Conservation (phyloP, 2,797 vertebrate species). For the Echeneis naucrates region DNA sequence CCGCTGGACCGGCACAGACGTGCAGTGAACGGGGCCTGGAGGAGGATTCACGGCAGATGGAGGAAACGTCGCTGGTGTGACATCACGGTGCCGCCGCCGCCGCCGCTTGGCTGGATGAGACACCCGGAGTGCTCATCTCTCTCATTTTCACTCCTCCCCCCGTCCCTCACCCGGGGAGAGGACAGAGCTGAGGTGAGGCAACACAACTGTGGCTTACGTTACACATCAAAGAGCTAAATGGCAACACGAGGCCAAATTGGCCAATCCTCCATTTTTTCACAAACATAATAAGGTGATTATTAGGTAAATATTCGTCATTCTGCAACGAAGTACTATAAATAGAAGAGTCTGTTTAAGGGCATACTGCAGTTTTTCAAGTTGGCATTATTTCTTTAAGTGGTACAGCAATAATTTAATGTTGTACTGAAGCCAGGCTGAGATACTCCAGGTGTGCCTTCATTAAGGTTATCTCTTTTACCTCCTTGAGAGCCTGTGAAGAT, state of each 20-base stretch:
- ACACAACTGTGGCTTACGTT: too few species aligned
- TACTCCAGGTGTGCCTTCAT: background rate
- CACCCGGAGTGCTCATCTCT: slow-evolving; percentile 31
- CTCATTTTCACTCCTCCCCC: slow-evolving; percentile 49
- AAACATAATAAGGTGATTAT: background rate
- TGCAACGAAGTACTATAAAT: background rate
- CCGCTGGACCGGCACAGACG: slow-evolving; percentile 42
- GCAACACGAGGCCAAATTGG: background rate
- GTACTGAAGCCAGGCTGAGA: background rate
- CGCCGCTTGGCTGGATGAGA: slow-evolving; percentile 46
- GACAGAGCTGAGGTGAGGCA: slow-evolving; percentile 3
- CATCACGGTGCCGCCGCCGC: slow-evolving; percentile 33
- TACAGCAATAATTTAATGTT: background rate
- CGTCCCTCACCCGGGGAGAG: background rate
- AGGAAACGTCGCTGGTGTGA: slow-evolving; percentile 4
- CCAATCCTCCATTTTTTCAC: background rate
- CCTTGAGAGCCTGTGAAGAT: background rate
- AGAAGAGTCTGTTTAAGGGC: background rate
- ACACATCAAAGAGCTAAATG: background rate
- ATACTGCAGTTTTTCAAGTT: background rate
- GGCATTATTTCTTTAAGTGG: slow-evolving; percentile 14
- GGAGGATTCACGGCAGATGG: slow-evolving; percentile 27
- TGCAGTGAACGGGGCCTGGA: background rate
- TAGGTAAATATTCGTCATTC: background rate
- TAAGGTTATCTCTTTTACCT: too few species aligned